Conservation (phyloP, 2,797 vertebrate species). For the Steatocranus sp. region DNA sequence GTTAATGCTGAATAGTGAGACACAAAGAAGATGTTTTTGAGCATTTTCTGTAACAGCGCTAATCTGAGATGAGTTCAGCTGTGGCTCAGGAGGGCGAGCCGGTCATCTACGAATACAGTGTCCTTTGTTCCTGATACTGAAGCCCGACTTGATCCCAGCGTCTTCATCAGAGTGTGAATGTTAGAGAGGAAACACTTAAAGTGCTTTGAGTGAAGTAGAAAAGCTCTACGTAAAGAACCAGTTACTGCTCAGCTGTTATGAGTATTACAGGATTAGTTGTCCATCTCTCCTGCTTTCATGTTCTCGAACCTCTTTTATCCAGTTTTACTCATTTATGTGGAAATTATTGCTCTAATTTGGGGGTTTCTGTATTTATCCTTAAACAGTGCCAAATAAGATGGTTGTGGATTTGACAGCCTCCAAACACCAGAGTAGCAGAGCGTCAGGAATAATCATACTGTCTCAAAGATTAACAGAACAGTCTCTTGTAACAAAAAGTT, state of each 20-base stretch:
- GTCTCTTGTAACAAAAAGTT: not conserved
- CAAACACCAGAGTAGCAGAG: not conserved
- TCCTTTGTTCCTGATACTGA: not conserved
- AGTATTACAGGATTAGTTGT: not conserved
- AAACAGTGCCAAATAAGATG: not conserved
- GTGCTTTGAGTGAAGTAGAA: not conserved
- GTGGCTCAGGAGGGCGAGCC: not conserved
- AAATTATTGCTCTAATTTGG: not conserved
- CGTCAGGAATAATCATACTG: not conserved
- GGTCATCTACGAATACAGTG: not conserved
- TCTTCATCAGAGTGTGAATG: not conserved
- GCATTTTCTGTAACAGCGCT: not conserved
- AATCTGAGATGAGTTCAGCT: not conserved
- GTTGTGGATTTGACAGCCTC: not conserved
- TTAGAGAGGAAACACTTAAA: not conserved
- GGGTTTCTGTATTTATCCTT: not conserved
- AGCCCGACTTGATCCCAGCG: not conserved
- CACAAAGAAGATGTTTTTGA: not conserved
- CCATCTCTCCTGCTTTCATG: not conserved
- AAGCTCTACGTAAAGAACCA: not conserved
- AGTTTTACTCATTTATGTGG: not conserved
- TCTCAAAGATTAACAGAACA: not conserved
- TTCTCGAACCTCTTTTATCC: not conserved
- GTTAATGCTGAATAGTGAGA: not conserved
- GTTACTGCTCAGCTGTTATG: not conserved